Evolutionary conservation across 1,140 invertebrate genomes (phyloP), one percentile per base, ranked within the genome.

Genomic region (Bombus sibiricus): DNA sequence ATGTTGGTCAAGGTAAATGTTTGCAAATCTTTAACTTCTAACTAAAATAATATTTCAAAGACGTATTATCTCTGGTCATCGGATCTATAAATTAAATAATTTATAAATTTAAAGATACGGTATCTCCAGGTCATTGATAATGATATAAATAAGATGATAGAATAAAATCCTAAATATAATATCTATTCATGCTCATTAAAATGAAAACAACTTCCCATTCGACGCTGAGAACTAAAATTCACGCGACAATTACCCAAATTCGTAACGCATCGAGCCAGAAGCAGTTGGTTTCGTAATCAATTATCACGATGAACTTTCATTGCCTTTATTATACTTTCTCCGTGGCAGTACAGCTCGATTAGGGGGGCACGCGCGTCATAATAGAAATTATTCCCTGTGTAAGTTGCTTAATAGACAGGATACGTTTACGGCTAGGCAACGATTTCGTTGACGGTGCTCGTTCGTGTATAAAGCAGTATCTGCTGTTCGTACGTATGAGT

Each of bases 391-490:
- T n/a, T 43, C 62, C 15, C 41, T 39, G 37, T 28, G 13, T 13
- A 47, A 12, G 28, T 80, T 81, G 69, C 64, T 76, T 69, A 86
- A 86, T 77, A 77, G 32, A 25, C 79, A 64, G 75, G 80, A 80
- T 83, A 66, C 77, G 71, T 77, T 66, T 86, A 53, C 53, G 62
- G 8, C 34, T 69, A 59, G 68, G 39, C 57, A 83, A 81, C 32
- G 66, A 83, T 86, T 86, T 86, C 72, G 66, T 83, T 47, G 57
- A 75, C 57, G 75, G 34, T 81, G 71, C 66, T 86, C 84, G 32
- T 83, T 59, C 80, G 13, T 41, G 59, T 68, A 59, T 77, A 62
- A 64, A 66, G 80, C 32, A 59, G 69, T n/a, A 15, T 64, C 28
- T 39, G n/a, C 22, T 69, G 71, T 37, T 28, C 59, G 37, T 76